Evolutionary conservation across 2,797 vertebrate species (phyloP), one percentile per base, ranked within the genome.

Genomic region (Tapirus indicus): DNA sequence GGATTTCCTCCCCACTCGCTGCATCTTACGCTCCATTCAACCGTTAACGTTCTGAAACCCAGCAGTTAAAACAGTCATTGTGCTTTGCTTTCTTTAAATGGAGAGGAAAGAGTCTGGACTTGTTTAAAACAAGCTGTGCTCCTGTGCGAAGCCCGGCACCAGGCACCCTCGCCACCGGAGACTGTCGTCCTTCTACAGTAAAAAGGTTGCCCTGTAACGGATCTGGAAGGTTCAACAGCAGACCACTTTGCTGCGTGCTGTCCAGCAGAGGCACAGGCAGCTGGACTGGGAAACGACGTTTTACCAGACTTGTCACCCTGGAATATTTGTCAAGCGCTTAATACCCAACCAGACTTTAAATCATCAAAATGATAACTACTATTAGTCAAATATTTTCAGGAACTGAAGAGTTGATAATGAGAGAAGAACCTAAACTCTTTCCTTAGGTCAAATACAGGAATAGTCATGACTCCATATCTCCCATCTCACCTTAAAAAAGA

Each of bases 1-100:
- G 95, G 93, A 88, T 96, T 98, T 96, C 96, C 94, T 97, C 44
- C 79, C 49, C 62, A 54, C 77, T 96, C 62, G n/a, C 78, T 92
- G 52, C 23, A 12, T 89, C 88, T 93, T 95, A 96, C 56, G 91
- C 14, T 14, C 23, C 92, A 94, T 96, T 98, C 93, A 96, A 96
- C 97, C 93, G 97, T 98, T 52, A 87, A 52, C 56, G 60, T 90
- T 96, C 35, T 83, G 83, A 97, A 97, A 89, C 18, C 32, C 47
- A 23, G 54, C 74, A 44, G 79, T 0, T 0, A 90, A 68, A 62
- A 84, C 72, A 77, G 2, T 88, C 72, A 54, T 97, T 98, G 97
- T 82, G 35, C 68, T 94, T 75, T 66, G 13, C 20, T 95, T 92
- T 95, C 49, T 94, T 52, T 93, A 91, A 88, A 97, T 32, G 44